Conservation (phyloP, 1,140 invertebrate species). For the Bombus consobrinus region DNA sequence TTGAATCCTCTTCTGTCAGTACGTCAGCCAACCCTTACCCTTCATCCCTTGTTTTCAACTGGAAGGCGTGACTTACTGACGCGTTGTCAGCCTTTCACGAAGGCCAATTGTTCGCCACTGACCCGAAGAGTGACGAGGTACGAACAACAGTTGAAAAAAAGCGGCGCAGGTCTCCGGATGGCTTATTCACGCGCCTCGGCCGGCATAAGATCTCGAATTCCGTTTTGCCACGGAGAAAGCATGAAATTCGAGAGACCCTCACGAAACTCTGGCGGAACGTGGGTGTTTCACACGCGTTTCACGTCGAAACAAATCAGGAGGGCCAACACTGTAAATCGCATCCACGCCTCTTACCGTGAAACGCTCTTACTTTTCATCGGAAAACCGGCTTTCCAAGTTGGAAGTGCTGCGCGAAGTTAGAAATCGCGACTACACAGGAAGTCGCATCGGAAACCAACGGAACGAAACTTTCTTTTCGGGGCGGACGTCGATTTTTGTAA, state of each 20-base stretch:
- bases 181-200: background rate
- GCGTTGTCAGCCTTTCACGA: no score
- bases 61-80: no score
- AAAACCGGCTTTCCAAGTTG: conserved; percentile 70
- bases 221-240: conserved; percentile 63
- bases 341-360: background rate
- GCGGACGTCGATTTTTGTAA: background rate
- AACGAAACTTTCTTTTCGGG: conserved; percentile 3
- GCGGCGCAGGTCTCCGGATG: background rate
- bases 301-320: conserved; percentile 66
- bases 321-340: conserved; percentile 38
- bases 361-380: conserved; percentile 73
- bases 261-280: conserved; percentile 44
- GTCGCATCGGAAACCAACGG: background rate
- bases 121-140: background rate
- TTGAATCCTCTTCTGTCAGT: no score
- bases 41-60: no score
- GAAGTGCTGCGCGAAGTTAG: conserved; percentile 16
- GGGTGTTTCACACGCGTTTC: conserved; percentile 30
- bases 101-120: no score
- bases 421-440: conserved; percentile 30
- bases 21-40: no score
- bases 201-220: conserved; percentile 35
- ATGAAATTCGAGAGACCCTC: conserved; percentile 60
- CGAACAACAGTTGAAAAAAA: background rate